These are phyloP conservation scores for silkworm (Bombyx mori) DNA, from an alignment of 1,140 invertebrate species.

Conservation along the genomic window ASM3026992v2 NC_085107.1:19288501-19289000, in stretches of 20 bases:
- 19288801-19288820: conserved; percentile 17
- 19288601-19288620: conserved; percentile 10
- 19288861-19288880: conserved; percentile 18
- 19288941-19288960: conserved; percentile 11
- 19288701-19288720: conserved; percentile 25
- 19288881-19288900: conserved; percentile 13
- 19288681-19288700: conserved; percentile 17
- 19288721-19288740: conserved; percentile 28
- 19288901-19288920: conserved; percentile 31
- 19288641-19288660: conserved; percentile 38
- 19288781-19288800: conserved; percentile 29
- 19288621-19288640: conserved; percentile 19
- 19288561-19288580: conserved; percentile 26
- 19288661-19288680: conserved; percentile 27
- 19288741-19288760: conserved; percentile 22
- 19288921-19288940: conserved; percentile 22
- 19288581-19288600: conserved; percentile 19
- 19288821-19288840: conserved; percentile 27
- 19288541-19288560: conserved; percentile 16
- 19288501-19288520: conserved; percentile 14
- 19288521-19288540: conserved; percentile 12
- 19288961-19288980: conserved; percentile 13
- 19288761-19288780: conserved; percentile 25
- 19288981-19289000: conserved; percentile 14
- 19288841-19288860: conserved; percentile 18